These are phyloP conservation scores for Micromussa lordhowensis DNA, from an alignment of 92 coral and sea anemone species.

Conservation along the genomic window DNA sequence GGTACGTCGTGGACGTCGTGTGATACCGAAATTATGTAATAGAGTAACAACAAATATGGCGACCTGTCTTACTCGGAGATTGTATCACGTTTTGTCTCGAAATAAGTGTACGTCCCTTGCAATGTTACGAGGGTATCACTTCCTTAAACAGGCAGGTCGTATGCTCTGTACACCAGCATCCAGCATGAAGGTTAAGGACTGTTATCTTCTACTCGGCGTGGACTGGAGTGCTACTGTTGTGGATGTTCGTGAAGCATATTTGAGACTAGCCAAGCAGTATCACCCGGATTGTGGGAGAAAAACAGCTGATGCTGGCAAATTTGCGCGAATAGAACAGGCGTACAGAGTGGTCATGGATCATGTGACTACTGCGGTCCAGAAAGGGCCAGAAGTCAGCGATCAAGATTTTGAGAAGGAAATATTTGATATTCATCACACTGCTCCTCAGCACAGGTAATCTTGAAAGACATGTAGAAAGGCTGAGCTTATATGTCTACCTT, in stretches of 20 bases:
- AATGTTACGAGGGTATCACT: neutral
- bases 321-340: conserved; percentile 70
- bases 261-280: conserved; percentile 70
- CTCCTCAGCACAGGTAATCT: conserved; percentile 75
- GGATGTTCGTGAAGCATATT: conserved; percentile 75
- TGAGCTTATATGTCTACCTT: no score
- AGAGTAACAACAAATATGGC: conserved; percentile 24
- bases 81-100: neutral
- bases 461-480: no score
- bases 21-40: neutral
- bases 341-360: conserved; percentile 67
- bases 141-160: neutral
- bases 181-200: conserved; percentile 52
- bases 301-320: conserved; percentile 69
- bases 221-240: conserved; percentile 55
- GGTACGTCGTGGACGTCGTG: neutral
- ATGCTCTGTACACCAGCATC: conserved; percentile 11
- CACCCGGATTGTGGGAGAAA: conserved; percentile 76
- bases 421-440: conserved; percentile 78
- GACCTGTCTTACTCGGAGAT: neutral
- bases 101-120: neutral
- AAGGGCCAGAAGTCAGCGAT: conserved; percentile 30
- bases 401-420: conserved; percentile 50
- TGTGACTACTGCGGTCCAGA: conserved; percentile 33
- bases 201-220: conserved; percentile 65